phyloP scores from a whole-genome alignment of 2,113 vertebrate genomes.

The Lophius piscatorius region DNA sequence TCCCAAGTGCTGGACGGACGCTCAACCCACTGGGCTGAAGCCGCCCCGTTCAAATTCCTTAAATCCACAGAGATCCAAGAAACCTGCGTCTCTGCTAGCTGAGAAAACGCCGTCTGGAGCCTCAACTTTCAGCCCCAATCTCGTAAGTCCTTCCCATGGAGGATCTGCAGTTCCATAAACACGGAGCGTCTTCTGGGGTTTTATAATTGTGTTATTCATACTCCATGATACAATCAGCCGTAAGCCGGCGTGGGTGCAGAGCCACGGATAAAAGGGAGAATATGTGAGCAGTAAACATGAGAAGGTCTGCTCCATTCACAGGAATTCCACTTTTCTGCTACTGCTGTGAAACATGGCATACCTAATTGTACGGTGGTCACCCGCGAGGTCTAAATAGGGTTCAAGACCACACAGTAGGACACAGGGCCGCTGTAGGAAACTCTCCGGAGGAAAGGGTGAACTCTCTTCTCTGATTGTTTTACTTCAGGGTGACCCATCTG shows the following conservation, averaged over 20 bases:
- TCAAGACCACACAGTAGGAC: constrained; percentile 78
- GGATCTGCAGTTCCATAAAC: constrained; percentile 62
- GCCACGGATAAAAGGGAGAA: constrained; percentile 44
- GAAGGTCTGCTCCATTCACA: constrained; percentile 70
- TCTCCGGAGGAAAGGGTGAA: constrained; percentile 53
- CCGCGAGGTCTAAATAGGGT: constrained; percentile 79
- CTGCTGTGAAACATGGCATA: constrained; percentile 72
- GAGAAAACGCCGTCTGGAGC: constrained; percentile 35
- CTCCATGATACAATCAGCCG: constrained; percentile 54
- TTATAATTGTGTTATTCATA: constrained; percentile 63
- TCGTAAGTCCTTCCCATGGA: constrained; percentile 50
- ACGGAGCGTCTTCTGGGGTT: constrained; percentile 52
- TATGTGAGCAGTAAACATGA: constrained; percentile 68
- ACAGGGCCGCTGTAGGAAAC: constrained; percentile 64
- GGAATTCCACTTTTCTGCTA: constrained; percentile 71
- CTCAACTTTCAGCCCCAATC: constrained; percentile 53
- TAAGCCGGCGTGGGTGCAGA: constrained; percentile 49
- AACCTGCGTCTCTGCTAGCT: constrained; percentile 26
- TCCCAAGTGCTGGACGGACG: too few species aligned
- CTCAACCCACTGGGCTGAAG: too few species aligned
- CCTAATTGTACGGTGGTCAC: constrained; percentile 83
- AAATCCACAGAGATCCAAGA: constrained; percentile 12
- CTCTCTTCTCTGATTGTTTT: constrained; percentile 65
- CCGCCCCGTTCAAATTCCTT: too few species aligned
- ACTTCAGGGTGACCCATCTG: constrained; percentile 55